Evolutionary conservation across 2,113 vertebrate species (phyloP).

Genomic region (Microtus pennsylvanicus): DNA sequence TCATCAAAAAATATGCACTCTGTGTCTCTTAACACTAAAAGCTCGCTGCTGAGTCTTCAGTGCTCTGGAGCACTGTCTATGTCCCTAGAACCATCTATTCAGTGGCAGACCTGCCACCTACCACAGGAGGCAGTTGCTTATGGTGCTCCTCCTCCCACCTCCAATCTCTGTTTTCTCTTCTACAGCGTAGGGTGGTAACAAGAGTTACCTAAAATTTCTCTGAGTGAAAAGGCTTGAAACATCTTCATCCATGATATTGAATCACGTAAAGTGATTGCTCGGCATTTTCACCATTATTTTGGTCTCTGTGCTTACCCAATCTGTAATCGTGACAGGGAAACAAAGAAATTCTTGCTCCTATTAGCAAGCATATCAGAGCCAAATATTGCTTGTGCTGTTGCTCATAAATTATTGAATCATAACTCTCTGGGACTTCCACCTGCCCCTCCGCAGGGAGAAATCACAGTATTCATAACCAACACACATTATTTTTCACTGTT

Average conservation of each 20-base stretch:
- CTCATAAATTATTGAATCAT: neutral
- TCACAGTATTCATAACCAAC: neutral
- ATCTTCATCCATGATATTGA: neutral
- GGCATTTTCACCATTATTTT: neutral
- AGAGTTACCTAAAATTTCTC: neutral
- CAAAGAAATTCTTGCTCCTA: neutral
- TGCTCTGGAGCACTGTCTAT: neutral
- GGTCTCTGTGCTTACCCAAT: conserved; percentile 8
- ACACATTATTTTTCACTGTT: neutral
- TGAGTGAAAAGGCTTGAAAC: neutral
- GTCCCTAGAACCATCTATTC: neutral
- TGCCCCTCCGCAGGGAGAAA: neutral
- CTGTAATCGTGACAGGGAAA: neutral
- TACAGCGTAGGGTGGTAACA: neutral
- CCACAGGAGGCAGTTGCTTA: too few relatives aligned
- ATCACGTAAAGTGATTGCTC: conserved; percentile 4
- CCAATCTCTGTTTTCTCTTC: neutral
- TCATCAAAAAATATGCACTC: neutral
- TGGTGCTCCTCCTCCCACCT: neutral
- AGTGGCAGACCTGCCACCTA: neutral
- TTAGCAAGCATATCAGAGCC: neutral
- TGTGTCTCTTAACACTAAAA: neutral
- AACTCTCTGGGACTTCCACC: neutral
- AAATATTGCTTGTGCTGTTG: conserved; percentile 6
- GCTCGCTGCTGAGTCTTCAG: neutral